phyloP scores from a whole-genome alignment of 2,797 vertebrate genomes.

The Echiichthys vipera region DNA sequence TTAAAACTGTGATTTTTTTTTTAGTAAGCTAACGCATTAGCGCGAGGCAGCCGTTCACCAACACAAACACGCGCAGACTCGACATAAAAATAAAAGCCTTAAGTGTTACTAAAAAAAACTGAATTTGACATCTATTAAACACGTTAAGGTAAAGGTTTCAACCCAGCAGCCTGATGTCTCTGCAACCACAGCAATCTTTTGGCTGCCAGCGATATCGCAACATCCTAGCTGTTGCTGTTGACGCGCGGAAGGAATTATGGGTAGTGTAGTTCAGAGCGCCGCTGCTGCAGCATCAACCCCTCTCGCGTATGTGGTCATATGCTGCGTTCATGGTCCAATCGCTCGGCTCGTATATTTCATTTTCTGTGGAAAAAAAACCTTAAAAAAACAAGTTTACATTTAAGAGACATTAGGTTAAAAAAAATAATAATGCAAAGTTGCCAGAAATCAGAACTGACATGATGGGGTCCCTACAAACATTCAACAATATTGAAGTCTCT shows the following conservation, averaged over 20 bases:
- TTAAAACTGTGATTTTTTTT: slow-evolving; percentile 52
- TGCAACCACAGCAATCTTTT: slow-evolving; percentile 79
- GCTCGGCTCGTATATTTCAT: no score
- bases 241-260: slow-evolving; percentile 65
- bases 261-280: slow-evolving; percentile 62
- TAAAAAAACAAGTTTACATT: no score
- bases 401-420: no score
- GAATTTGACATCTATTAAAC: slow-evolving; percentile 53
- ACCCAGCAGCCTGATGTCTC: slow-evolving; percentile 62
- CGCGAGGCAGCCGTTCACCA: slow-evolving; percentile 45
- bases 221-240: slow-evolving; percentile 79
- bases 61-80: slow-evolving; percentile 46
- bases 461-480: no score
- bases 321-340: slow-evolving; percentile 19
- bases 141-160: slow-evolving; percentile 49
- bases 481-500: no score
- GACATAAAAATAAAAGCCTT: slow-evolving; percentile 18
- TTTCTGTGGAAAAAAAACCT: no score
- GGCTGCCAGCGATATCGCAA: slow-evolving; percentile 79
- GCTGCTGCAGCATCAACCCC: slow-evolving; percentile 41
- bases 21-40: slow-evolving; percentile 65
- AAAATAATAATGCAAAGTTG: no score
- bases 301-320: slow-evolving; percentile 23
- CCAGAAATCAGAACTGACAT: no score
- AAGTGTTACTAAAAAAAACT: not conserved